Percentiles rank a stretch among this genome's conserved stretches.
phyloP scores from a whole-genome alignment of 2,888 invertebrate genomes.

The Boloria selene region DNA sequence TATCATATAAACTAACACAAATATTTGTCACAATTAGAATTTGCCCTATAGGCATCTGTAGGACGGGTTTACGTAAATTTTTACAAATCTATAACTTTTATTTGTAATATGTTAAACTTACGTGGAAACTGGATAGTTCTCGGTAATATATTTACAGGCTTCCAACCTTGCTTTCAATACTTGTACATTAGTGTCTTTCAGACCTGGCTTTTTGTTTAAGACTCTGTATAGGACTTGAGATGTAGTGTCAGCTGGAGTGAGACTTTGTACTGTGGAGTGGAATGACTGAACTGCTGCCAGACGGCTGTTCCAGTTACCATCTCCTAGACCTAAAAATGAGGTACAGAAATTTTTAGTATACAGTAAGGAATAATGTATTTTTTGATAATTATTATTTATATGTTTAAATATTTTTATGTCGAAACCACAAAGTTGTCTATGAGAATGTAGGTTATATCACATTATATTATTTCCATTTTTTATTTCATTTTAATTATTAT shows the following conservation, averaged over 20 bases:
- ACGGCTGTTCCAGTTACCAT: conserved; percentile 93
- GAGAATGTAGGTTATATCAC: too few relatives aligned
- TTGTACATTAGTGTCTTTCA: conserved; percentile 95
- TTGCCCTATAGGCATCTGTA: too few relatives aligned
- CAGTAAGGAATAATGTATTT: too few relatives aligned
- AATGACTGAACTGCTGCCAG: conserved; percentile 89
- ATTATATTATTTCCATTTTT: too few relatives aligned
- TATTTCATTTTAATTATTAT: too few relatives aligned
- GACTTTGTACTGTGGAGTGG: conserved; percentile 82
- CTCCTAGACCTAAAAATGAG: conserved; percentile 82
- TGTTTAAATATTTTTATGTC: too few relatives aligned
- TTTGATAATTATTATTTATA: too few relatives aligned
- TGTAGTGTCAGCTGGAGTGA: conserved; percentile 84
- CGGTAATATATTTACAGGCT: conserved; percentile 88
- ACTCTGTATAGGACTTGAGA: conserved; percentile 15
- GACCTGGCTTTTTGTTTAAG: conserved; percentile 82
- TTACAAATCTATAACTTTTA: background rate
- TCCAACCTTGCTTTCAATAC: conserved; percentile 92
- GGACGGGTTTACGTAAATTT: too few relatives aligned
- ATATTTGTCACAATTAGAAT: too few relatives aligned
- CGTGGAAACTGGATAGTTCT: conserved; percentile 87
- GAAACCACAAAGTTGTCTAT: too few relatives aligned
- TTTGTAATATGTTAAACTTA: conserved; percentile 57
- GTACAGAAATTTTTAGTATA: background rate
- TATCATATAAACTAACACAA: too few relatives aligned